Evolutionary conservation across 2,888 invertebrate species (phyloP), one percentile per base, ranked within the genome.

Genomic region (Epinotia ramella): DNA sequence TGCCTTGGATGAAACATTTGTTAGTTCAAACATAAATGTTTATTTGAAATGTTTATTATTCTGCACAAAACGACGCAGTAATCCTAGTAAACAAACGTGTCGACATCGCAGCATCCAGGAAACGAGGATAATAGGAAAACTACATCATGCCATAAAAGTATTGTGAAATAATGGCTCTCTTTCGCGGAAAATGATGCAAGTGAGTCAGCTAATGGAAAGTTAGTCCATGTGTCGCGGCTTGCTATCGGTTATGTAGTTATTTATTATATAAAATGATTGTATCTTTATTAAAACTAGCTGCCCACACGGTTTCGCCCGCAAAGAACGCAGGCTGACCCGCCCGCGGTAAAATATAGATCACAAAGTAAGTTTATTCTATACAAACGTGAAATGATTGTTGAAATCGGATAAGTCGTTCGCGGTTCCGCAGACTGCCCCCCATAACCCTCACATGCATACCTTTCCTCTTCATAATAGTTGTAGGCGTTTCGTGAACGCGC

Each of bases 101-200:
- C n/a, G 53, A 53, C n/a, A 53, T 53, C n/a, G 53, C 59, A 33
- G 62, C 33, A 62, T 62, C 62, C 62, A 62, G 62, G 62, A 62
- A 62, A n/a, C n/a, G 33, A 28, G 33, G 33, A 62, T 62, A 33
- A 62, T 62, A 28, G 62, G 62, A 62, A 62, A 62, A 62, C 62
- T 24, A 62, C 62, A 33, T 62, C 33, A 16, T 33, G 62, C 13
- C 62, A n/a, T 60, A 60, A 33, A 62, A 62, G 11, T 33, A 33
- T 62, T 62, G 62, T 33, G 62, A 62, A 28, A 28, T 62, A 62
- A 62, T 33, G 62, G 33, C 62, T 62, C 33, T 33, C 53, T n/a
- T 62, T 62, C 62, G 62, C 33, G 33, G 62, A 62, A 62, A 62
- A 62, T 62, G 33, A 62, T 62, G 62, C 62, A 62, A 62, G 33